Evolutionary conservation across 2,797 vertebrate genomes (phyloP).

Genomic region (Pangasius djambal): DNA sequence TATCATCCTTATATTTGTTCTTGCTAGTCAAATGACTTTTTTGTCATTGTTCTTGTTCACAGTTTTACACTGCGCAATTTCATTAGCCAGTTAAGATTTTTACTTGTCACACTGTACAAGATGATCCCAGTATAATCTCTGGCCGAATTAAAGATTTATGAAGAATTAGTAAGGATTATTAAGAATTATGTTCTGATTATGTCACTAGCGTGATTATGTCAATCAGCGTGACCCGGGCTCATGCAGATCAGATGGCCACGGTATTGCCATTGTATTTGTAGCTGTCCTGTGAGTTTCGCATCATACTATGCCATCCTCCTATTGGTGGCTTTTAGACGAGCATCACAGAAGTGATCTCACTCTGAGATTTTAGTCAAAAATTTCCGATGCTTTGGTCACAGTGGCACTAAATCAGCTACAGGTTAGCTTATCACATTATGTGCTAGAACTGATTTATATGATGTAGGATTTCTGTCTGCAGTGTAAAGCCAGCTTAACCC

Average conservation of each 20-base stretch:
- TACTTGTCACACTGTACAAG: background rate
- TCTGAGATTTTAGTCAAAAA: background rate
- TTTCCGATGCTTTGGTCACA: background rate
- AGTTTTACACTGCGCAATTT: background rate
- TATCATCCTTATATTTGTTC: slow-evolving; percentile 2
- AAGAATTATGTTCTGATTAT: background rate
- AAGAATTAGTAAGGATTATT: too few relatives aligned
- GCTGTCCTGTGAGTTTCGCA: background rate
- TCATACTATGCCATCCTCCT: background rate
- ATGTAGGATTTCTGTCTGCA: background rate
- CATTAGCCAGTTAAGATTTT: background rate
- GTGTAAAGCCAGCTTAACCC: background rate
- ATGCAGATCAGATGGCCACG: too few relatives aligned
- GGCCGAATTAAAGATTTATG: background rate
- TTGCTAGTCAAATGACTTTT: too few relatives aligned
- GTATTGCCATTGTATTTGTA: background rate
- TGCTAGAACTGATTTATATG: background rate
- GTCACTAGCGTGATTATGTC: background rate
- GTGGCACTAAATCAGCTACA: background rate
- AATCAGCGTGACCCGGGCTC: background rate
- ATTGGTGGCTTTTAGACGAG: background rate
- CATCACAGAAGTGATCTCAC: background rate
- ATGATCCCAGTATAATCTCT: background rate
- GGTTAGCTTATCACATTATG: background rate
- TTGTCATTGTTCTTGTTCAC: background rate